phyloP scores from a whole-genome alignment of 2,797 vertebrate genomes.

The Chaetodon trifasciatus region DNA sequence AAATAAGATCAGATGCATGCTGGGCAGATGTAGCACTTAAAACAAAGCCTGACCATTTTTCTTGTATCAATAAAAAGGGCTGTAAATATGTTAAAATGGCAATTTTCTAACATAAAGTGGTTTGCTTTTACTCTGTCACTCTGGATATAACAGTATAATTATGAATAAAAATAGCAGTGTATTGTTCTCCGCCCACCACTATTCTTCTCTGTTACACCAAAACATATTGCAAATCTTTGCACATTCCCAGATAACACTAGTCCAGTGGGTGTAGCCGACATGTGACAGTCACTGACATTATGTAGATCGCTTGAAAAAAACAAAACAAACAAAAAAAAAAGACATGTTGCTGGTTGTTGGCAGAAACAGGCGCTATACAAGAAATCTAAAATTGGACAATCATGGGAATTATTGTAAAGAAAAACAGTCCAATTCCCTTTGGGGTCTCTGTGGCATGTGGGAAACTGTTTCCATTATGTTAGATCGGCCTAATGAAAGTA shows the following conservation, averaged over 20 bases:
- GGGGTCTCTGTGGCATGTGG: slow-evolving; percentile 67
- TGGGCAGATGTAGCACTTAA: slow-evolving; percentile 6
- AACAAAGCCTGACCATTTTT: background rate
- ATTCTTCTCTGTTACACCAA: slow-evolving; percentile 10
- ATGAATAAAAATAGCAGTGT: background rate
- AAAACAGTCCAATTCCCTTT: slow-evolving; percentile 69
- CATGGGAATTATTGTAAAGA: slow-evolving; percentile 72
- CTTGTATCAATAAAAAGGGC: background rate
- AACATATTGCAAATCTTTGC: slow-evolving; percentile 1
- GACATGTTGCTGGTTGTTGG: slow-evolving; percentile 28
- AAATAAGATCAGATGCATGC: background rate
- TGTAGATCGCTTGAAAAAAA: slow-evolving; percentile 2
- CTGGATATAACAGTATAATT: background rate
- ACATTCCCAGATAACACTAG: slow-evolving; percentile 4
- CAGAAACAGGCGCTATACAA: slow-evolving; percentile 31
- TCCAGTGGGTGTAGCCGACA: background rate
- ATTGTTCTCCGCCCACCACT: background rate
- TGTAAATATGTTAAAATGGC: background rate
- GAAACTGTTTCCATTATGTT: slow-evolving; percentile 74
- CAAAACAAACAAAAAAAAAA: background rate
- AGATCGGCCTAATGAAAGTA: slow-evolving; percentile 73
- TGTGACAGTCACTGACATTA: slow-evolving; percentile 24
- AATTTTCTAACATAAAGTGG: background rate
- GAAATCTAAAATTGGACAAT: slow-evolving; percentile 63
- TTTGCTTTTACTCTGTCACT: slow-evolving; percentile 2